Conservation (phyloP, 2,113 vertebrate genomes). For the Oncorhynchus tshawytscha region DNA sequence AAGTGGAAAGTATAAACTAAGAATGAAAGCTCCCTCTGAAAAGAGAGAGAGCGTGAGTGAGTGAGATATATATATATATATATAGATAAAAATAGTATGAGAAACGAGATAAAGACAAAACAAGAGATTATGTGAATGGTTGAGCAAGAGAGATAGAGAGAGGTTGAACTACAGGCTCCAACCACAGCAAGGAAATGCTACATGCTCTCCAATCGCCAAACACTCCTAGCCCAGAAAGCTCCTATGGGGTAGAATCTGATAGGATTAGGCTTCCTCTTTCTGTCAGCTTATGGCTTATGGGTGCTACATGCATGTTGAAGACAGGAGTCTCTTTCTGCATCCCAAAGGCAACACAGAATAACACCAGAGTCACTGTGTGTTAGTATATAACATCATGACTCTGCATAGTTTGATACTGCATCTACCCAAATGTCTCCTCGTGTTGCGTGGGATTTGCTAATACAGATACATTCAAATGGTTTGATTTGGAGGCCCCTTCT, state of each 20-base stretch:
- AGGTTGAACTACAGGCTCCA: slow-evolving; percentile 9
- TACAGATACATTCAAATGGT: neutral
- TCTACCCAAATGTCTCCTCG: neutral
- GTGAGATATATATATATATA: too few relatives aligned
- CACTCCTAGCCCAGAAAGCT: neutral
- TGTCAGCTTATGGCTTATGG: neutral
- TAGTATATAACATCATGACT: neutral
- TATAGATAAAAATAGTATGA: too few relatives aligned
- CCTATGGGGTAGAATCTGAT: slow-evolving; percentile 2
- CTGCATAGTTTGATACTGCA: neutral
- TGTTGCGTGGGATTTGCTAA: neutral
- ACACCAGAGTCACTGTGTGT: neutral
- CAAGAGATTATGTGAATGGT: too few relatives aligned
- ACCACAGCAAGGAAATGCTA: slow-evolving; percentile 30
- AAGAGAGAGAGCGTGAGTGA: neutral
- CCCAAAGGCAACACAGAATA: neutral
- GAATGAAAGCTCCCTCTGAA: slow-evolving; percentile 30
- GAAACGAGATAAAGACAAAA: too few relatives aligned
- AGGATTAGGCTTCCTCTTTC: slow-evolving; percentile 1
- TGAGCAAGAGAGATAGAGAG: slow-evolving; percentile 4
- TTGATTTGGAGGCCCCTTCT: too few relatives aligned
- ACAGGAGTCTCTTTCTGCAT: neutral
- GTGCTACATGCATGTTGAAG: neutral
- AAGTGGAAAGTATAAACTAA: slow-evolving; percentile 52
- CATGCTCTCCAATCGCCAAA: neutral